Evolutionary conservation across 92 coral and sea anemone species (phyloP).

Genomic region (Isaurus tuberculatus): DNA sequence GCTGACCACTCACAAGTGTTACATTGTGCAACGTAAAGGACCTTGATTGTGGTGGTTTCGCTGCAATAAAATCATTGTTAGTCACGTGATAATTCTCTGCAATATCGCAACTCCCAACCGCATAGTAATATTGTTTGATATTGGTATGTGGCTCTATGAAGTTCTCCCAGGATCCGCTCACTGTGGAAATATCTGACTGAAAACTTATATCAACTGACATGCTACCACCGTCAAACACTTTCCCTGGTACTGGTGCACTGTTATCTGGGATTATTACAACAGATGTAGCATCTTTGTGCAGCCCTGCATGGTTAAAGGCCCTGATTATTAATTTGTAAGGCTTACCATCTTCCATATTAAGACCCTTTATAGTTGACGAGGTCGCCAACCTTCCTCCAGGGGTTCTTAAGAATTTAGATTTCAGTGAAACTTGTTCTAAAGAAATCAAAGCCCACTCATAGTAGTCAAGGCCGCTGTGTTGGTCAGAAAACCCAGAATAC

Average conservation of each 20-base stretch:
- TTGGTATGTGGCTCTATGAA: conserved; percentile 80
- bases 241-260: conserved; percentile 76
- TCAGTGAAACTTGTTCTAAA: conserved; percentile 43
- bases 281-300: conserved; percentile 79
- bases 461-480: conserved; percentile 83
- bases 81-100: conserved; percentile 93
- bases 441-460: conserved; percentile 81
- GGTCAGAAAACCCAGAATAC: conserved; percentile 85
- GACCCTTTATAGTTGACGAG: conserved; percentile 66
- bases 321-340: conserved; percentile 73
- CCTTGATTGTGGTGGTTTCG: conserved; percentile 75
- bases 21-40: conserved; percentile 64
- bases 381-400: conserved; percentile 78
- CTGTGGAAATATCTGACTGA: conserved; percentile 73
- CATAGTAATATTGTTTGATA: conserved; percentile 85
- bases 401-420: conserved; percentile 64
- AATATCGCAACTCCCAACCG: conserved; percentile 86
- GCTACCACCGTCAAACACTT: conserved; percentile 81
- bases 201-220: conserved; percentile 67
- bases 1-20: conserved; percentile 89
- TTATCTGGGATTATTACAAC: conserved; percentile 80
- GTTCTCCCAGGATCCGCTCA: conserved; percentile 84
- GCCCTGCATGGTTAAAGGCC: conserved; percentile 83
- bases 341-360: conserved; percentile 72
- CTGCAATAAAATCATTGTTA: conserved; percentile 69